Conservation (phyloP, 2,888 invertebrate species). For the Epistrophe eligans region DNA sequence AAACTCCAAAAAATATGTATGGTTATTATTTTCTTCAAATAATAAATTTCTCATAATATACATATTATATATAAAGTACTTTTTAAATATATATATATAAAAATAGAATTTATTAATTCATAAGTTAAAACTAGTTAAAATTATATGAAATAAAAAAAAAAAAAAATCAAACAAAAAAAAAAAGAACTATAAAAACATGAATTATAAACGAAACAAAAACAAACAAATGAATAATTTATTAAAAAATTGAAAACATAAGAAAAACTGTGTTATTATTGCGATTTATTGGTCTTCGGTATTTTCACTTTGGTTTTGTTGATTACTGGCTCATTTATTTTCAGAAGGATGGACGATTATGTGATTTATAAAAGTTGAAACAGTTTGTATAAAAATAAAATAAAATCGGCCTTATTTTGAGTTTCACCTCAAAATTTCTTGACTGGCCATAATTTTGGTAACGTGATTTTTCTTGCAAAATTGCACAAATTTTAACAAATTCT, state of each 20-base stretch:
- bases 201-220: slow-evolving; percentile 68
- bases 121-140: slow-evolving; percentile 75
- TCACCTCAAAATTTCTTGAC: too few species aligned
- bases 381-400: neutral
- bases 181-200: slow-evolving; percentile 64
- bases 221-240: slow-evolving; percentile 75
- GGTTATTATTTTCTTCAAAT: slow-evolving; percentile 61
- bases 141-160: slow-evolving; percentile 70
- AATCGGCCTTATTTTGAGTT: too few species aligned
- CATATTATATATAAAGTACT: slow-evolving; percentile 54
- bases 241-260: slow-evolving; percentile 73
- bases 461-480: too few species aligned
- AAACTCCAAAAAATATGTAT: slow-evolving; percentile 48
- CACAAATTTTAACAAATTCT: too few species aligned
- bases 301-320: neutral
- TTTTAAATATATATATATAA: slow-evolving; percentile 69
- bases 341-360: neutral
- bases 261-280: slow-evolving; percentile 59
- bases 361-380: neutral
- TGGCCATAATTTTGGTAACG: too few species aligned
- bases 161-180: slow-evolving; percentile 35
- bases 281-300: neutral
- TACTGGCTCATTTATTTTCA: neutral
- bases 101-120: slow-evolving; percentile 75
- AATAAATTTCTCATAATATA: slow-evolving; percentile 61